Conservation (phyloP, 1,140 invertebrate genomes). For the Drosophila ercepeae region DNA sequence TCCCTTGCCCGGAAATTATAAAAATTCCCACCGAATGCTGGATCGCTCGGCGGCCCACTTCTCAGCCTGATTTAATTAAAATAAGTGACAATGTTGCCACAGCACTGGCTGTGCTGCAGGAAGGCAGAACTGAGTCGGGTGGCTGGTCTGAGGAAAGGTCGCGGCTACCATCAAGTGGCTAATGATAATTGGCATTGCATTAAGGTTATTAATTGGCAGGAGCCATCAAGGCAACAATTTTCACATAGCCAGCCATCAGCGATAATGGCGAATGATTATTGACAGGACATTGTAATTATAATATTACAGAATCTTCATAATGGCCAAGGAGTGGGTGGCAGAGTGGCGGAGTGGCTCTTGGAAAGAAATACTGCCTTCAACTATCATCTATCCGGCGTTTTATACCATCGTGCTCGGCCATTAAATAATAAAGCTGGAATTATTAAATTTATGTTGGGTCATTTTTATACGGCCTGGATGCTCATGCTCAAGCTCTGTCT, state of each 20-base stretch:
- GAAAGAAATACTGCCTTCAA: neutral
- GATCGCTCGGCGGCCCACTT: constrained; percentile 24
- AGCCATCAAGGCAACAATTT: constrained; percentile 38
- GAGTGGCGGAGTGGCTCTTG: neutral
- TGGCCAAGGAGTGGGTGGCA: constrained; percentile 1
- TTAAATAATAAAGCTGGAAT: constrained; percentile 83
- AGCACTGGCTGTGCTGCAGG: constrained; percentile 14
- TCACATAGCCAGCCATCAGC: constrained; percentile 48
- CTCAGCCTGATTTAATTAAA: constrained; percentile 68
- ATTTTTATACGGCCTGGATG: constrained; percentile 64
- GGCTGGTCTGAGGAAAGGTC: constrained; percentile 4
- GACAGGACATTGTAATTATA: constrained; percentile 56
- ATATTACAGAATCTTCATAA: constrained; percentile 36
- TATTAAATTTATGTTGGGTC: constrained; percentile 83
- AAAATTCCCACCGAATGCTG: constrained; percentile 33
- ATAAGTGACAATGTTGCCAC: constrained; percentile 71
- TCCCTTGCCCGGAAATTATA: constrained; percentile 74
- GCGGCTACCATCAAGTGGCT: constrained; percentile 43
- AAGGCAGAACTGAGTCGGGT: neutral
- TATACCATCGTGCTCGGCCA: constrained; percentile 29
- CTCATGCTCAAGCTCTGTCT: too few species aligned
- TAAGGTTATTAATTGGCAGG: constrained; percentile 72
- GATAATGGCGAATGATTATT: constrained; percentile 49
- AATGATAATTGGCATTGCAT: constrained; percentile 81
- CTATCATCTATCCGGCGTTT: constrained; percentile 12